These are phyloP conservation scores for Zingel zingel DNA, from an alignment of 2,113 vertebrate genomes.

Conservation along the genomic window DNA sequence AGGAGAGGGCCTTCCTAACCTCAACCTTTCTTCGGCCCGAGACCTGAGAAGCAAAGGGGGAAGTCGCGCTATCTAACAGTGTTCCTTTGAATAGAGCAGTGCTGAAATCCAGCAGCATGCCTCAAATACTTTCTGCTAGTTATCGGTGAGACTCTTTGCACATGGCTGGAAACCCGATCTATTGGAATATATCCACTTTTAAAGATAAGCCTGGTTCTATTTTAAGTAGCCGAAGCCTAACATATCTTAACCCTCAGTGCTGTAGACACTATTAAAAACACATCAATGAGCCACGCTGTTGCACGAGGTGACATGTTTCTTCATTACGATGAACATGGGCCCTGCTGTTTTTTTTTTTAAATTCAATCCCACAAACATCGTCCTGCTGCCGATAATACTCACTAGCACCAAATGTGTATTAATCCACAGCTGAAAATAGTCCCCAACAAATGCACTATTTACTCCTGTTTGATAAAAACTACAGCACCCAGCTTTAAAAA, in stretches of 20 bases:
- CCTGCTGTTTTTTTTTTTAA: neutral
- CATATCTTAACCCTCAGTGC: neutral
- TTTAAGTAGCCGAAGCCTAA: neutral
- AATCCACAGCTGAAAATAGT: constrained; percentile 12
- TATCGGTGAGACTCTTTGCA: constrained; percentile 46
- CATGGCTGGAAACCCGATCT: constrained; percentile 31
- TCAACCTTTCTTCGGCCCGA: constrained; percentile 68
- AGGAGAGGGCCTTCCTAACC: constrained; percentile 81
- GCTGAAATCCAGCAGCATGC: constrained; percentile 81
- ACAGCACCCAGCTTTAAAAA: neutral
- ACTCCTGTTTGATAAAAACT: neutral
- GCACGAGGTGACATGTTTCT: neutral
- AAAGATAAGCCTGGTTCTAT: neutral
- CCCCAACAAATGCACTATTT: neutral
- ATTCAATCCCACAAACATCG: neutral
- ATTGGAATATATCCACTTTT: neutral
- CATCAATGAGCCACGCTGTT: neutral
- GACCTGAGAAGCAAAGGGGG: constrained; percentile 77
- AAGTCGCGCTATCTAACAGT: constrained; percentile 71
- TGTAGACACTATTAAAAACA: neutral
- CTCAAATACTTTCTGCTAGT: constrained; percentile 74
- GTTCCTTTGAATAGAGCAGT: constrained; percentile 82
- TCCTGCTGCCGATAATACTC: neutral
- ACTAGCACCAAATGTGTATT: neutral
- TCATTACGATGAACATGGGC: neutral